Percentiles rank a stretch among this genome's conserved stretches.
These are phyloP conservation scores for Ormyrus rosae DNA, from an alignment of 2,888 invertebrate species.

Conservation along the genomic window DNA sequence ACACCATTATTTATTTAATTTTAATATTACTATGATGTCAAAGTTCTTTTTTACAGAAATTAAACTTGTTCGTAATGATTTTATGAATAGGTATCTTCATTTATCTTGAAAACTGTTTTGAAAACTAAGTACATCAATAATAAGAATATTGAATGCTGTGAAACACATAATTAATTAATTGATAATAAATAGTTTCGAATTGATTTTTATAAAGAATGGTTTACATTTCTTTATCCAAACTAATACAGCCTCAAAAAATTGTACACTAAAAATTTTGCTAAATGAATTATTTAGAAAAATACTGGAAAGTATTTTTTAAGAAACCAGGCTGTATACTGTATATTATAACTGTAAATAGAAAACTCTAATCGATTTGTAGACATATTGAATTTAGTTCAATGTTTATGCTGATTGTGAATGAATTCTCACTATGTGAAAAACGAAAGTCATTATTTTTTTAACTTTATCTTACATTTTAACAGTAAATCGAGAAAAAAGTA, in stretches of 20 bases:
- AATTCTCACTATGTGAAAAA: conserved; percentile 44
- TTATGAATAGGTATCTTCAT: no score
- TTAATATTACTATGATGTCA: conserved; percentile 56
- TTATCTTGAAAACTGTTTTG: no score
- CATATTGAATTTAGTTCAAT: conserved; percentile 50
- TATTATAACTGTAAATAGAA: conserved; percentile 47
- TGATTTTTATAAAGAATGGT: conserved; percentile 42
- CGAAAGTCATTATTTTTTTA: conserved; percentile 55
- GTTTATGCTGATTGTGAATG: conserved; percentile 48
- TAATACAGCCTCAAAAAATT: conserved; percentile 22
- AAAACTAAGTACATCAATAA: conserved; percentile 44
- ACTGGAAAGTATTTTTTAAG: conserved; percentile 29
- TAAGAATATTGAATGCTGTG: conserved; percentile 53
- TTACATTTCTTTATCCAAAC: conserved; percentile 34
- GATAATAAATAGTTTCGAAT: conserved; percentile 37
- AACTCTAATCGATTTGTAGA: conserved; percentile 47
- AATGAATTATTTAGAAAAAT: conserved; percentile 14
- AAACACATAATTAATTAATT: conserved; percentile 53
- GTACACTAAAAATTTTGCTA: conserved; percentile 48
- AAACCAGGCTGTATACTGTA: conserved; percentile 42
- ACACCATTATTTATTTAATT: conserved; percentile 64
- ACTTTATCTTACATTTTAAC: conserved; percentile 48
- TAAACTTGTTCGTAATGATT: no score
- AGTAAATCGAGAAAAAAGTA: conserved; percentile 39
- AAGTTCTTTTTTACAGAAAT: conserved; percentile 45